Percentiles rank a stretch among this genome's conserved stretches.
These are phyloP conservation scores for Arge pagana DNA, from an alignment of 2,888 invertebrate genomes.

Conservation along the genomic window DNA sequence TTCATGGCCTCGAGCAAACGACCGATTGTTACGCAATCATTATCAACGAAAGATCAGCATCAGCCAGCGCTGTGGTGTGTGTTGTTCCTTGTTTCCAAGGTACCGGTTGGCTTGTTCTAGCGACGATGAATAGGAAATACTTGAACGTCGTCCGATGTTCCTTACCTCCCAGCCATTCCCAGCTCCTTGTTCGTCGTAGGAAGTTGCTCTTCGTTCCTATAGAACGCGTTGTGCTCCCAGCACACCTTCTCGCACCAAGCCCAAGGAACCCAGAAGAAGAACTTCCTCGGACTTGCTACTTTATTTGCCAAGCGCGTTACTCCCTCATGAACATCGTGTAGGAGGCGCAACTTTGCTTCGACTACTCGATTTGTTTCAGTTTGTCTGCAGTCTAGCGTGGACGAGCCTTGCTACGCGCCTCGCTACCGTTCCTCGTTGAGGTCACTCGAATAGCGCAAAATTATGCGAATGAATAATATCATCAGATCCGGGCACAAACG, in stretches of 20 bases:
- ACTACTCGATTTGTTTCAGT: background rate
- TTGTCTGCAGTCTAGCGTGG: constrained; percentile 3
- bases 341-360: constrained; percentile 3
- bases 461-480: too few species aligned
- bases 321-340: background rate
- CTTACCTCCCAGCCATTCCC: background rate
- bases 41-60: constrained; percentile 11
- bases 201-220: background rate
- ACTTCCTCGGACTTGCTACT: constrained; percentile 13
- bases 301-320: constrained; percentile 10
- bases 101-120: background rate
- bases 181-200: background rate
- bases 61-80: too few species aligned
- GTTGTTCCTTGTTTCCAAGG: too few species aligned
- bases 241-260: constrained; percentile 3
- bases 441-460: too few species aligned
- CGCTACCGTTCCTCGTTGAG: too few species aligned
- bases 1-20: too few species aligned
- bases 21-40: constrained; percentile 11
- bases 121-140: constrained; percentile 4
- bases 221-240: constrained; percentile 1
- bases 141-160: constrained; percentile 2
- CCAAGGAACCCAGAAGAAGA: constrained; percentile 2
- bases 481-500: too few species aligned
- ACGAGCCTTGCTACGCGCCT: too few species aligned